Evolutionary conservation across 35 echinoderm and acorn worm genomes (phyloP).

Genomic region (Strongylocentrotus purpuratus): DNA sequence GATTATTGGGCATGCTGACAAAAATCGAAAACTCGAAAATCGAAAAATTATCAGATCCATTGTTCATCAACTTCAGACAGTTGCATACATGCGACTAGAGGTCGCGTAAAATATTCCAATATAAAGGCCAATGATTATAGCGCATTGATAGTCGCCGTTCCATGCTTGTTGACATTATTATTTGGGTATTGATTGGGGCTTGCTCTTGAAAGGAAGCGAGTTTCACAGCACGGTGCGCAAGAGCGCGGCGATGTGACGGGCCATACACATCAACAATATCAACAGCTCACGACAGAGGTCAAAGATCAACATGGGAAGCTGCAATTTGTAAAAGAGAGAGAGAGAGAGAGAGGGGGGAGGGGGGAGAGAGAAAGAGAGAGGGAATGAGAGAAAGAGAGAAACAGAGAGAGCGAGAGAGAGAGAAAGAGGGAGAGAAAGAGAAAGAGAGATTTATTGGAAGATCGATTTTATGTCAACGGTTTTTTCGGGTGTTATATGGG

Average conservation of each 20-base stretch:
- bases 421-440: not conserved
- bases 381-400: not conserved
- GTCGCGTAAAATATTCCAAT: not conserved
- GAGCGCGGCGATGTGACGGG: conserved; percentile 1
- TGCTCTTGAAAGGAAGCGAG: conserved; percentile 1
- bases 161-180: not conserved
- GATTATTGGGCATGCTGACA: too few species aligned
- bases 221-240: conserved; percentile 28
- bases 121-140: not conserved
- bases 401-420: too few species aligned
- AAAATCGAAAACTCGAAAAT: not conserved
- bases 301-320: not conserved
- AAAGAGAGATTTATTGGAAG: not conserved
- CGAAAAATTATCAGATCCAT: not conserved
- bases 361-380: not conserved
- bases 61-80: not conserved
- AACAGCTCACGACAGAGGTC: not conserved
- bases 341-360: not conserved
- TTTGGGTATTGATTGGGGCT: conserved; percentile 30
- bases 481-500: too few species aligned
- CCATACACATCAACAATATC: not conserved
- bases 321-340: not conserved
- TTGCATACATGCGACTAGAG: not conserved
- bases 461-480: too few species aligned
- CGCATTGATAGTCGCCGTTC: conserved; percentile 26